A percentile compares a stretch with the other conserved stretches of the same genome.
These are phyloP conservation scores for Ganaspis sp. DNA, from an alignment of 1,140 invertebrate species.

Conservation along the genomic window DNA sequence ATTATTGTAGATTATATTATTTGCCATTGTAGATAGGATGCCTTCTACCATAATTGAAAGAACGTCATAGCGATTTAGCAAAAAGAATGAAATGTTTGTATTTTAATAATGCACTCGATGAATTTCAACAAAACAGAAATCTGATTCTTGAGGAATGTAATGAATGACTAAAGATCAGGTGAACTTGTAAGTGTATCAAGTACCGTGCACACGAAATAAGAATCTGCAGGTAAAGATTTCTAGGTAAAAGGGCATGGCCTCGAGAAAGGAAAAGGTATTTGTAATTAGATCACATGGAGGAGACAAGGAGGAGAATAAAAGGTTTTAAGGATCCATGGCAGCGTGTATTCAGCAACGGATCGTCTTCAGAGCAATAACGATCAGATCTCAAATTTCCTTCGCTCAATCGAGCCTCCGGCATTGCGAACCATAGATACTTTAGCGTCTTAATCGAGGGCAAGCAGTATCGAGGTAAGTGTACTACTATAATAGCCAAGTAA, in stretches of 20 bases:
- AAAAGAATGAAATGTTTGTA: no score
- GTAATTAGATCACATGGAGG: constrained; percentile 24
- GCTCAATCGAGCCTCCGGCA: constrained; percentile 18
- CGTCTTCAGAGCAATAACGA: constrained; percentile 20
- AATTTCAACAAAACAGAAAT: not conserved
- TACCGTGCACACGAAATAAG: no score
- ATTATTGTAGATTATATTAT: no score
- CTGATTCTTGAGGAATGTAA: no score
- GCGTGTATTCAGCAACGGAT: not conserved
- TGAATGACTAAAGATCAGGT: no score
- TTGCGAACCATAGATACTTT: constrained; percentile 21
- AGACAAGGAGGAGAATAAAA: not conserved
- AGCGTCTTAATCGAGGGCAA: constrained; percentile 22
- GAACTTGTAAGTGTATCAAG: no score
- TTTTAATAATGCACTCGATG: no score
- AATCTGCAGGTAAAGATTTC: not conserved
- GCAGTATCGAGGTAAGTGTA: constrained; percentile 20
- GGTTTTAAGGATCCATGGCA: not conserved
- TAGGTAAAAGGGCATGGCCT: not conserved
- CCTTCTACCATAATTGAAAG: no score
- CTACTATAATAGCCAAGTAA: constrained; percentile 23
- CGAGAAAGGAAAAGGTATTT: not conserved
- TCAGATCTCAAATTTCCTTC: constrained; percentile 18
- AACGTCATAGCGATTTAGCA: no score
- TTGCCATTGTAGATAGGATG: no score